phyloP scores from a whole-genome alignment of 2,113 vertebrate species.

The Crotalus viridis region DNA sequence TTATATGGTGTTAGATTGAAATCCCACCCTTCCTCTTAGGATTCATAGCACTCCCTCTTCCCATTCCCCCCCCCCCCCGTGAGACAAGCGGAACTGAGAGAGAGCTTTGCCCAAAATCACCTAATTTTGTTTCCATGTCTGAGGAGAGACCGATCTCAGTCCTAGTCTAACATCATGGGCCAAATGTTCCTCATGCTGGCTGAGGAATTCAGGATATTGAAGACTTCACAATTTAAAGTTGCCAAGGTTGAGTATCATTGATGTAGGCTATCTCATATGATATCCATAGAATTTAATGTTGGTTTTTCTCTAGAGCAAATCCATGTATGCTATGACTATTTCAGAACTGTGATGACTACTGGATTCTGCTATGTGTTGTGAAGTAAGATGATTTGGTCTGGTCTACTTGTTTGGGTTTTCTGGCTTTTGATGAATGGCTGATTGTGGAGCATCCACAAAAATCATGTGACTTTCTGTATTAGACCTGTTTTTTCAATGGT shows the following conservation, averaged over 20 bases:
- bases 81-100: too few species aligned
- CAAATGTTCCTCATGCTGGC: not conserved
- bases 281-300: not conserved
- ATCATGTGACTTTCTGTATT: not conserved
- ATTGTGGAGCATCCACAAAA: not conserved
- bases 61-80: too few species aligned
- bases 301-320: not conserved
- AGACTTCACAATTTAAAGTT: not conserved
- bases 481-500: slow-evolving; percentile 13
- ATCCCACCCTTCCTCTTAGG: too few species aligned
- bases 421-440: slow-evolving; percentile 5
- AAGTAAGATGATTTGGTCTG: not conserved
- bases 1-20: too few species aligned
- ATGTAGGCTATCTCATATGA: not conserved
- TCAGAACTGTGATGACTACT: not conserved
- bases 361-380: not conserved
- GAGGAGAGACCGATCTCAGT: not conserved
- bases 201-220: not conserved
- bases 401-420: not conserved
- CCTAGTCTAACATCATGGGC: not conserved
- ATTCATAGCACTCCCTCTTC: too few species aligned
- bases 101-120: not conserved
- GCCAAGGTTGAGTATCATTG: not conserved
- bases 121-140: not conserved
- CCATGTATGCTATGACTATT: not conserved